Evolutionary conservation across 2,113 vertebrate genomes (phyloP), one percentile per base, ranked within the genome.

Genomic region (Hylia prasina): DNA sequence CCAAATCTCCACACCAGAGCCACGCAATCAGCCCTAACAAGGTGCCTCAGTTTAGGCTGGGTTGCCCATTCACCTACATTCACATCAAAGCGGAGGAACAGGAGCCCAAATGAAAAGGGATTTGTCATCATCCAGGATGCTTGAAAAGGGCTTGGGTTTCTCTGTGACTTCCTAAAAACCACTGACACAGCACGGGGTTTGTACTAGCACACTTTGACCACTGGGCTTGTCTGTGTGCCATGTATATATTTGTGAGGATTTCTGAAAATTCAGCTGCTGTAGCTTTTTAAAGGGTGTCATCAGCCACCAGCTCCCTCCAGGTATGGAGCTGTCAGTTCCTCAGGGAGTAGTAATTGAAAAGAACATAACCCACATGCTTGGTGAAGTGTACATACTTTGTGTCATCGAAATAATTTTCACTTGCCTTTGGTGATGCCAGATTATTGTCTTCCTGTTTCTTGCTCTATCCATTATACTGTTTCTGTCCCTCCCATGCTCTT

Each of bases 391-490:
- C 0, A 1, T 63, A 30, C 57, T 37, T 50, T 14, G 33, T 24
- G 45, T 53, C 54, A 69, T 68, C 61, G 56, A 40, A 60, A 56
- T 40, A 47, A 87, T 35, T 82, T 92, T 90, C 37, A 33, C 13
- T 28, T 65, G 5, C 1, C 2, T 79, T 65, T 82, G 37, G 30
- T 0, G 0, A 61, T 73, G 50, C 16, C 30, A 40, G 17, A 51
- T 25, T 37, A 35, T 35, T 53, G 22, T 73, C 48, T 86, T 86
- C 60, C 63, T 20, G 9, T 58, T 73, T 86, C 54, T 76, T 90
- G 21, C 51, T 70, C 15, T 73, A 2, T 33, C 33, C 27, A 10
- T 39, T 82, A 44, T 47, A 22, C 35, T 82, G 47, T 37, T 66
- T 75, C 35, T 77, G n/a, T 69, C 87, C 61, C 81, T 60, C 70